Base-by-base conservation (phyloP, 2,113 vertebrate species). In the Neolamprologus sp. region DNA sequence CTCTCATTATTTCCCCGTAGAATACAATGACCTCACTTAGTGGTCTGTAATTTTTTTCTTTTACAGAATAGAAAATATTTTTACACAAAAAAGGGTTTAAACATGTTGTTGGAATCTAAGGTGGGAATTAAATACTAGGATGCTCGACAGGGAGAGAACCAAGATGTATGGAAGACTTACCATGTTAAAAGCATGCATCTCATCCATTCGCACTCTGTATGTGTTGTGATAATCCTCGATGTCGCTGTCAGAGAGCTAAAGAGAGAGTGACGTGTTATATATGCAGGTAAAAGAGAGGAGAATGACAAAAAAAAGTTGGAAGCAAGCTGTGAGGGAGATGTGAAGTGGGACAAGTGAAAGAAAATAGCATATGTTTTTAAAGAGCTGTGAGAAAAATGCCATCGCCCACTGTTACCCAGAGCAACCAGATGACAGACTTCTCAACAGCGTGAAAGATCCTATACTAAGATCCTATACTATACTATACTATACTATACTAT, bases 181-280 rank as follows among this genome's bases (percentile, higher is more conserved):
- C 98, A 98, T 97, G 95, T 98, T 99, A 93, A 99, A 99, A 85
- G 98, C 98, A 89, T 97, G 96, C 94, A 99, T 97, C 84, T 99
- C 98, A 80, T 92, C 96, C 96, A 96, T 97, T 90, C 98, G 96
- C 28, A 95, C 95, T 35, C 92, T 95, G 95, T 98, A 97, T 28
- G 94, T 94, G 92, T 98, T 95, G 5, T 97, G 96, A 95, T 98
- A 99, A 80, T 94, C 94, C 96, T 97, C 96, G 95, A 99, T 97
- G 86, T 93, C 91, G 45, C 87, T 82, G 92, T 98, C 98, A 31
- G 97, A 95, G 17, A 97, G 94, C 95, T 97, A 87, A 17, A 17
- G 35, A 71, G 19, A 87, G 65, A 73, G 14, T 3, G 19, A n/a
- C 7, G 11, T 6, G 40, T 28, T 31, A 31, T 6, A 23, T 31